Conservation (phyloP, 2,888 invertebrate genomes). For the Capitulum mitella region DNA sequence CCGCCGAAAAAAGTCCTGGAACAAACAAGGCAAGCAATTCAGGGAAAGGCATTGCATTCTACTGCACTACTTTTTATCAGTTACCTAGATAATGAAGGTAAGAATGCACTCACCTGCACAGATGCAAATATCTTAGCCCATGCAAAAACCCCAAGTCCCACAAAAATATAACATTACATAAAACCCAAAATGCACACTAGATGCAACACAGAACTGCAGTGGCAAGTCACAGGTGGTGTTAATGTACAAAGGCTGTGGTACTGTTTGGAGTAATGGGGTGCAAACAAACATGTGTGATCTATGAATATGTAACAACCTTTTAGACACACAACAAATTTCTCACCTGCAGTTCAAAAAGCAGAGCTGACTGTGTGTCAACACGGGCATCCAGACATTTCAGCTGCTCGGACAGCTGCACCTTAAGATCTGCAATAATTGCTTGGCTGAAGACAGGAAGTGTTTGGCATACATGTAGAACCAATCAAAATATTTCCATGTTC, state of each 20-base stretch:
- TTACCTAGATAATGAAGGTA: no score
- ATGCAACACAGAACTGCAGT: no score
- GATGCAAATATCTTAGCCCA: neutral
- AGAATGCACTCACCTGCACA: neutral
- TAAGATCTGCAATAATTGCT: no score
- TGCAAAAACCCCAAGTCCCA: neutral
- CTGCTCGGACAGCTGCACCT: conserved; percentile 86
- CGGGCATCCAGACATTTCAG: conserved; percentile 85
- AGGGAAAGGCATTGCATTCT: neutral
- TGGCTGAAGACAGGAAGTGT: no score
- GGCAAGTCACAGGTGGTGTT: neutral
- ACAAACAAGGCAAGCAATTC: neutral
- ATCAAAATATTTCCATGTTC: no score
- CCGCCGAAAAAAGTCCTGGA: conserved; percentile 67
- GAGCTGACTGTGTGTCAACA: conserved; percentile 81
- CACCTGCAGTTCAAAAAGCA: conserved; percentile 66
- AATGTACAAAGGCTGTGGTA: neutral
- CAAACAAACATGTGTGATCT: neutral
- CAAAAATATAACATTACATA: neutral
- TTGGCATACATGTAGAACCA: no score
- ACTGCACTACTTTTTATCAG: no score
- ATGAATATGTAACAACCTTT: neutral
- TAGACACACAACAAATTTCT: neutral
- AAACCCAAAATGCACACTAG: no score
- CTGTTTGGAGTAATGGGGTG: neutral